Conservation (phyloP, 2,797 vertebrate species). For the Megaceryle alcyon region DNA sequence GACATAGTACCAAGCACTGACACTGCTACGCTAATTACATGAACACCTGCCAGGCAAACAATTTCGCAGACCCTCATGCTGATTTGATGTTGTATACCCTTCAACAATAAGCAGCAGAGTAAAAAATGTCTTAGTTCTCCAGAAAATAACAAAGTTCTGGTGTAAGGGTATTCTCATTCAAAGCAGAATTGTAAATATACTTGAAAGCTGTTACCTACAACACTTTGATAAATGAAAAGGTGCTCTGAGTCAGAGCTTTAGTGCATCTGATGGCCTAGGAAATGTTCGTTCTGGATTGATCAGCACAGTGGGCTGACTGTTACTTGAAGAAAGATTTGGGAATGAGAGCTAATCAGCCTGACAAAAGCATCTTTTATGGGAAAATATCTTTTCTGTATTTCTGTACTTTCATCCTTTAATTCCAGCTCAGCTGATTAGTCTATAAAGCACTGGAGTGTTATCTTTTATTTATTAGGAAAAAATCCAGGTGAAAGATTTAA, state of each 20-base stretch:
- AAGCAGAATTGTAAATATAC: background rate
- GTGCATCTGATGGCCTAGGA: background rate
- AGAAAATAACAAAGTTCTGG: background rate
- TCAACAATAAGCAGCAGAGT: background rate
- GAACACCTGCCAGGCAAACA: background rate
- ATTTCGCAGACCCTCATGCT: background rate
- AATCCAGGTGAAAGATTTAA: background rate
- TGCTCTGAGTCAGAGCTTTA: background rate
- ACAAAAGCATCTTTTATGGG: background rate
- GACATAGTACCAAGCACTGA: background rate
- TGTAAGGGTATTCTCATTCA: background rate
- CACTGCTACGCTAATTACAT: background rate
- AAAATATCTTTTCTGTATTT: background rate
- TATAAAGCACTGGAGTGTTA: background rate
- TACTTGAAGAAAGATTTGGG: background rate
- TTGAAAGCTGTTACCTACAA: background rate
- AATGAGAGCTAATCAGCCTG: background rate
- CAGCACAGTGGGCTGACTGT: background rate
- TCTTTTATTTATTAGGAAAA: background rate
- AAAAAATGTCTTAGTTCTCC: background rate
- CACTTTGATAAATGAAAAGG: background rate
- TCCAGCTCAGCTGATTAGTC: background rate
- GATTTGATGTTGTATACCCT: background rate
- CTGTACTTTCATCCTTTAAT: background rate
- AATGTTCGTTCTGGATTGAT: background rate